Conservation (phyloP, 2,113 vertebrate genomes). For the Hypomesus transpacificus region DNA sequence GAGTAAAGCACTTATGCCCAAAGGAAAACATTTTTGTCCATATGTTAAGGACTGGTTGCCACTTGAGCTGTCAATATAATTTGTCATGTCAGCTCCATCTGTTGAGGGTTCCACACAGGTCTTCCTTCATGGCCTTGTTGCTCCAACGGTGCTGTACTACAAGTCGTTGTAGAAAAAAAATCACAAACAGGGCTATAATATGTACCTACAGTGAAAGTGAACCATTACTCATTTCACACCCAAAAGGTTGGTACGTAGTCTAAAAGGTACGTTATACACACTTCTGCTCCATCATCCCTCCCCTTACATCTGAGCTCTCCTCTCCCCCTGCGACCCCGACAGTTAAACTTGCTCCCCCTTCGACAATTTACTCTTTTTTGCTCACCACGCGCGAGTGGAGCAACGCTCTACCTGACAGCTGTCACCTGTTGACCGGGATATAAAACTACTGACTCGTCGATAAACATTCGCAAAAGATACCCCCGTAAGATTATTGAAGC, state of each 20-base stretch:
- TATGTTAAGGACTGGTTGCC: too few species aligned
- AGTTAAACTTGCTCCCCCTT: conserved; percentile 38
- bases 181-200: neutral
- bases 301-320: neutral
- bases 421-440: conserved; percentile 37
- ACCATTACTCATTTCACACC: conserved; percentile 42
- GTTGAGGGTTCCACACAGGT: too few species aligned
- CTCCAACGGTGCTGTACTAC: too few species aligned
- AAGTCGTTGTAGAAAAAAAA: too few species aligned
- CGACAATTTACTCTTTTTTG: conserved; percentile 28
- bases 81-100: too few species aligned
- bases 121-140: too few species aligned
- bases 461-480: conserved; percentile 2
- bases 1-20: too few species aligned
- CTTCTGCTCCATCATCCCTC: conserved; percentile 10
- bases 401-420: conserved; percentile 24
- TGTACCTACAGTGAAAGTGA: neutral
- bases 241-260: conserved; percentile 5
- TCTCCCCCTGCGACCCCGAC: conserved; percentile 24
- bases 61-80: too few species aligned
- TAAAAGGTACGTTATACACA: conserved; percentile 8
- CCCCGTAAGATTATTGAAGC: conserved; percentile 17
- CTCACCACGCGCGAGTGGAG: conserved; percentile 18
- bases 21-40: too few species aligned
- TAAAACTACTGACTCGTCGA: conserved; percentile 13